These are phyloP conservation scores for Arctia plantaginis DNA, from an alignment of 2,888 invertebrate genomes.

Conservation along the genomic window DNA sequence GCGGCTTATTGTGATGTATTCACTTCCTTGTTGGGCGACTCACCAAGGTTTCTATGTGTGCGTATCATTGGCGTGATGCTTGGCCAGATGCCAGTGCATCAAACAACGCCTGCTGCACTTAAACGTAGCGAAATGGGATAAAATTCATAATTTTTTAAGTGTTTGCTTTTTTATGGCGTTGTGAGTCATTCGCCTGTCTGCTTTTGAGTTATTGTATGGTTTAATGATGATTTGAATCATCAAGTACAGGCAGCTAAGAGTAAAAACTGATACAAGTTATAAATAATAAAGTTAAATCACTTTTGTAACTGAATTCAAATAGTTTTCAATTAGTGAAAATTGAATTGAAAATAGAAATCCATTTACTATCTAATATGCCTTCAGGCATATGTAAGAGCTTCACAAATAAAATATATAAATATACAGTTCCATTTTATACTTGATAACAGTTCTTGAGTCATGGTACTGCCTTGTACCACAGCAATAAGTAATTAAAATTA, in stretches of 20 bases:
- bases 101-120: constrained; percentile 51
- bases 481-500: constrained; percentile 28
- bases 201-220: constrained; percentile 8
- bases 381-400: not conserved
- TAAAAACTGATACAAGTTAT: not conserved
- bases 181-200: constrained; percentile 49
- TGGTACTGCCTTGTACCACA: constrained; percentile 26
- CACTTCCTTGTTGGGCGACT: constrained; percentile 60
- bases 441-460: constrained; percentile 23
- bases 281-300: not conserved
- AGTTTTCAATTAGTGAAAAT: not conserved
- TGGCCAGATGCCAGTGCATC: constrained; percentile 71
- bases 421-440: not conserved
- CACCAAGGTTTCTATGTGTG: constrained; percentile 55
- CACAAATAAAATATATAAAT: not conserved
- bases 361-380: not conserved
- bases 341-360: not conserved
- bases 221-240: constrained; percentile 22
- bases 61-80: constrained; percentile 55
- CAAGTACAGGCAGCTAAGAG: not conserved
- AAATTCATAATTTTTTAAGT: constrained; percentile 45
- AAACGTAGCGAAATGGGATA: constrained; percentile 54
- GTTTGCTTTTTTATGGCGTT: constrained; percentile 54
- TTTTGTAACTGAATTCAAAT: not conserved
- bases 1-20: constrained; percentile 53